Evolutionary conservation across 2,113 vertebrate species (phyloP), one percentile per base, ranked within the genome.

Genomic region (Xiphophorus couchianus): DNA sequence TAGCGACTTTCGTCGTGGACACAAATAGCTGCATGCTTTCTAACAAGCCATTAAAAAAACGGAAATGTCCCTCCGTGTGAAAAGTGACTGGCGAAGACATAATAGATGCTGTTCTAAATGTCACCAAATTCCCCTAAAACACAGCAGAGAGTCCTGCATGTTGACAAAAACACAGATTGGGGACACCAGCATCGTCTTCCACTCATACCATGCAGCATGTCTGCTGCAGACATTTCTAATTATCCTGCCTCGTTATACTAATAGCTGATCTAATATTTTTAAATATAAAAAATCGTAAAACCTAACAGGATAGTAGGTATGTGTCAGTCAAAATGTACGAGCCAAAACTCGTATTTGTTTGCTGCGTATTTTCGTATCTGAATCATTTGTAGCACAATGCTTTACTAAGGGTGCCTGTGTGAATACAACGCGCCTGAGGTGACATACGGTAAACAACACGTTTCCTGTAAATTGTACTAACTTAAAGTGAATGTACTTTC

Each of bases 21-120:
- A 17, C 73, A 33, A 37, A 73, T 62, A 65, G 66, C 73, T 28
- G 84, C 73, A 37, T 28, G 62, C 33, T 54, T 71, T 37, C 78
- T 82, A 89, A 87, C 81, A 76, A 89, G 84, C 79, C 66, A 84
- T 89, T 89, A 82, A 84, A 87, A 30, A 79, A 48, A 67, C 48
- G 63, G 66, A 73, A 62, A 76, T 64, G 66, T 66, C 6, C 29
- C 61, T 54, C 63, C 28, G 4, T 62, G 48, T 76, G 69, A 70
- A 11, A 27, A 62, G 64, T 63, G 35, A 71, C 65, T 83, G 66
- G 33, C 71, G n/a, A 69, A 73, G 66, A 69, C 30, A 74, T 78
- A 75, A 58, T 61, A 19, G 48, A 48, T 58, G 27, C 39, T 39
- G 30, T 66, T 82, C 63, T 66, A 73, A 89, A 83, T 80, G 77